Conservation (phyloP, 2,113 vertebrate genomes). For the Myotis davidii region DNA sequence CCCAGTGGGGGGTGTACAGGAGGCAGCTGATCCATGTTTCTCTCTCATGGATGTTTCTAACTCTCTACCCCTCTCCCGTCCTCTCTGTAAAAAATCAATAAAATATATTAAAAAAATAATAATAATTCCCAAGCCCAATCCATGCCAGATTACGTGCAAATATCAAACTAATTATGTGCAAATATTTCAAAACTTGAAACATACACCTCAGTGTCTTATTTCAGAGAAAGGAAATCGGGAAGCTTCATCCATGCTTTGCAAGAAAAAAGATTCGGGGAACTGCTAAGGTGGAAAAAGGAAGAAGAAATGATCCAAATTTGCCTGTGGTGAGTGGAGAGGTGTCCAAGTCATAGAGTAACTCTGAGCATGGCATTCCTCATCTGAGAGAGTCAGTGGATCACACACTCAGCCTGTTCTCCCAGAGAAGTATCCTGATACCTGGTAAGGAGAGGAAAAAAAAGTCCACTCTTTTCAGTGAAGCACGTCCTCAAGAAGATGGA, state of each 20-base stretch:
- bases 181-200: neutral
- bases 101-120: no score
- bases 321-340: neutral
- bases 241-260: neutral
- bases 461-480: neutral
- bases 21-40: no score
- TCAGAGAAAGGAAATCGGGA: neutral
- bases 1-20: no score
- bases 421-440: neutral
- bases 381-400: no score
- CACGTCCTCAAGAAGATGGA: neutral
- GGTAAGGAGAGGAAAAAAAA: neutral
- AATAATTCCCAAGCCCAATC: neutral
- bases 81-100: no score
- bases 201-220: neutral
- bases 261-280: neutral
- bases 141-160: no score
- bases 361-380: no score
- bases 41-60: no score
- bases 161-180: neutral
- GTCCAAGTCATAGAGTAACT: rapidly evolving
- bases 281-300: neutral
- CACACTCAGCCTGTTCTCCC: neutral
- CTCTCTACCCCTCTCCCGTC: no score
- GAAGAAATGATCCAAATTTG: neutral